Base-by-base conservation (phyloP, 1,140 invertebrate species). In the Drosophila kurseongensis region DNA sequence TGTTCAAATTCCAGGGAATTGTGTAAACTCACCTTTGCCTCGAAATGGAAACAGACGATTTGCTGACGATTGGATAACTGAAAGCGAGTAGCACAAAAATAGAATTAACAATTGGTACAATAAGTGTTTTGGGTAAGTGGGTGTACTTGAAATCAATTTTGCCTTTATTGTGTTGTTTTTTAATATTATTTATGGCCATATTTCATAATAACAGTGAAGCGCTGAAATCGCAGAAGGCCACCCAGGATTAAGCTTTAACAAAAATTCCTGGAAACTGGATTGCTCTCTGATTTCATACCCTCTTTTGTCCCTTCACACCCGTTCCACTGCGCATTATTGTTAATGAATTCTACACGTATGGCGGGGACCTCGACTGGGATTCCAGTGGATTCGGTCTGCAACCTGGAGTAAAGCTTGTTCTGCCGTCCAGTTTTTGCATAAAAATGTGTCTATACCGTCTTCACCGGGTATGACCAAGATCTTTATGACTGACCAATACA, bases 341-440 rank as follows among this genome's bases (percentile, higher is more conserved):
- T 86, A 86, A 86, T 86, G 83, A 86, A 86, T 88, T 86, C 83
- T 88, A 74, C 83, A 89, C 67, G 79, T 85, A 69, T 55, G 55
- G 47, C 16, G 42, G 38, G 47, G 57, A 27, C 40, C 42, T 55
- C 41, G 41, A 27, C 38, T 35, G 32, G 63, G 45, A 44, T n/a
- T 47, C 18, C 61, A 77, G 77, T 52, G 66, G 40, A 50, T 65
- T 62, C 68, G 38, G 48, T 32, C 62, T 55, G 66, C 47, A n/a
- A 13, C 38, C 6, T 32, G 14, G 44, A 67, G 61, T 8, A 35
- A 50, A 85, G 74, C 81, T 78, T 74, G 81, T 85, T 85, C 76
- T 75, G 80, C 45, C 66, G 58, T 51, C 71, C 51, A 66, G 75
- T 72, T 86, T 84, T 85, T 88, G 83, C 82, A 86, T 88, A 86